A percentile compares a stretch with the other conserved stretches of the same genome.
Conservation (phyloP, 2,888 invertebrate species). For the Allygus modestus region DNA sequence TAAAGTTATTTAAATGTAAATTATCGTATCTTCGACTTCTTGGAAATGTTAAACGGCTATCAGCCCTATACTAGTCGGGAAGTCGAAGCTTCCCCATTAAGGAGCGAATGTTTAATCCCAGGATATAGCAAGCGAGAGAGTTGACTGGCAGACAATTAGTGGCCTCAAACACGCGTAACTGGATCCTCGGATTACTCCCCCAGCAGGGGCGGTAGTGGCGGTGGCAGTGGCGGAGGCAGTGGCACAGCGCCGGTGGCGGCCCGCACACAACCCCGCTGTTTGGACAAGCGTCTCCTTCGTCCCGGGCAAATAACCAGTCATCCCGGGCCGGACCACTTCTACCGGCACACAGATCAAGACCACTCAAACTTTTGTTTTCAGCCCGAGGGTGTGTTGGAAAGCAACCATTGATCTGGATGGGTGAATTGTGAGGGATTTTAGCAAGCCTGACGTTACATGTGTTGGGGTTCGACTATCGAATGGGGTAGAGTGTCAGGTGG, state of each 20-base stretch:
- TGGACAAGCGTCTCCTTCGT: neutral
- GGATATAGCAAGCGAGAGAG: neutral
- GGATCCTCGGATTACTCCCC: constrained; percentile 39
- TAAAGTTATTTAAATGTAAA: too few species aligned
- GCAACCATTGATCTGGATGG: neutral
- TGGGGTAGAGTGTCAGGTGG: too few species aligned
- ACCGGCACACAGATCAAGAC: neutral
- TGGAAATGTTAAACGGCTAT: neutral
- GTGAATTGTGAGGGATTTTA: too few species aligned
- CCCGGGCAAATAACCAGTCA: constrained; percentile 21
- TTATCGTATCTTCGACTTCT: too few species aligned
- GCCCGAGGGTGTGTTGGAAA: neutral
- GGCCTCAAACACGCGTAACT: constrained; percentile 38
- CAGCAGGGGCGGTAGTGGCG: neutral
- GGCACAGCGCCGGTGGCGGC: too few species aligned
- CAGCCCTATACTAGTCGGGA: neutral
- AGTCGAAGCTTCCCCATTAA: neutral
- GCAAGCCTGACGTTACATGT: too few species aligned
- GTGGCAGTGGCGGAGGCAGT: too few species aligned
- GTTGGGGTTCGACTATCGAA: too few species aligned
- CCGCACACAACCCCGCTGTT: neutral
- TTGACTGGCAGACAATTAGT: constrained; percentile 49
- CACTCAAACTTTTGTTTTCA: neutral
- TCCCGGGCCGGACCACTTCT: neutral
- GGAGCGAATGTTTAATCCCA: neutral